A percentile compares a stretch with the other conserved stretches of the same genome.
Conservation (phyloP, 2,113 vertebrate genomes). For the Percina caprodes region DNA sequence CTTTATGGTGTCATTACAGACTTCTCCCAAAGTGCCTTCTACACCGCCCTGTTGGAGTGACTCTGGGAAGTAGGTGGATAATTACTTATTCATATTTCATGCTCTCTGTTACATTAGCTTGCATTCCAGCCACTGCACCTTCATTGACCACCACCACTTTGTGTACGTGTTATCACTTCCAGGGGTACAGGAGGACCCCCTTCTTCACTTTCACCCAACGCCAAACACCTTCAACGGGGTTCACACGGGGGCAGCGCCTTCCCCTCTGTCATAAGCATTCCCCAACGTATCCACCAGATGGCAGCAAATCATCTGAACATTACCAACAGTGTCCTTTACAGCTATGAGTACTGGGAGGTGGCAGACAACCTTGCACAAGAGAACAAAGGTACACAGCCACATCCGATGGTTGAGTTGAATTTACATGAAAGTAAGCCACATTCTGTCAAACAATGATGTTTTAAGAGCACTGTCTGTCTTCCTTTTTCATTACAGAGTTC, state of each 20-base stretch:
- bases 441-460: neutral
- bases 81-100: neutral
- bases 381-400: constrained; percentile 88
- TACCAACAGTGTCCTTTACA: constrained; percentile 98
- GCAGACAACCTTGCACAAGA: constrained; percentile 97
- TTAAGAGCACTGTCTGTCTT: constrained; percentile 12
- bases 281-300: constrained; percentile 99
- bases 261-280: constrained; percentile 93
- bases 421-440: neutral
- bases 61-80: constrained; percentile 91
- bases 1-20: constrained; percentile 81
- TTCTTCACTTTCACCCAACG: constrained; percentile 86
- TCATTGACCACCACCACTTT: constrained; percentile 2
- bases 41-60: constrained; percentile 87
- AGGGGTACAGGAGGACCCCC: constrained; percentile 85
- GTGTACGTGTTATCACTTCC: constrained; percentile 45
- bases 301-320: constrained; percentile 98
- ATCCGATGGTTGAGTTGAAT: neutral
- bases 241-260: constrained; percentile 87
- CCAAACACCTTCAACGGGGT: constrained; percentile 86
- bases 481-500: constrained; percentile 88
- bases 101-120: neutral
- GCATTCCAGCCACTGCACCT: neutral
- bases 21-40: constrained; percentile 91
- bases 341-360: constrained; percentile 99